Base-by-base conservation (phyloP, 2,797 vertebrate species). In the Ceryle rudis region DNA sequence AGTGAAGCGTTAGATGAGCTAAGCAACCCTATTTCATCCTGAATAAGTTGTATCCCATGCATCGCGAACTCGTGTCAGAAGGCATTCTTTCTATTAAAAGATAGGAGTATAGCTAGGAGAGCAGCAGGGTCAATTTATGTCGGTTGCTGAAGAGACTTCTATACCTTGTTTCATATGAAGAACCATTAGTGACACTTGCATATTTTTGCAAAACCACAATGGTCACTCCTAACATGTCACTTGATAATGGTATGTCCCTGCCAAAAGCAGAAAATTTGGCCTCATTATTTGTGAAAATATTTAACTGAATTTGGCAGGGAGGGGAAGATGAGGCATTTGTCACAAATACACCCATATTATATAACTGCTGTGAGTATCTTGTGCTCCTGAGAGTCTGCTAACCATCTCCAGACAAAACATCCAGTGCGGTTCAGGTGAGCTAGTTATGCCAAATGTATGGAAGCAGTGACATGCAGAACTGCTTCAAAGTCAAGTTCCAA, bases 41-140 rank as follows among this genome's bases (percentile, higher is more conserved):
- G 12, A 6, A 0, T 6, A 11, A 17, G 2, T 22, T 84, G 17
- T 6, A 31, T 10, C 35, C 25, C 7, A 13, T 49, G 33, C 20
- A 69, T 10, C 3, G 16, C 2, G 10, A 16, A 29, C 22, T 81
- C 16, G 20, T 7, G 17, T 52, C 58, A 54, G 25, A 72, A 70
- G 28, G 11, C 9, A 10, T 35, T 66, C 3, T 64, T 81, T 65
- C 51, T 41, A 2, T n/a, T 64, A 26, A 73, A 88, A 72, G 44
- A 35, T 2, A 55, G 13, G 23, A 25, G 18, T 39, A 25, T 17
- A 55, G 39, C 12, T 6, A 46, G 22, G 22, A 81, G 46, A 78
- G 61, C n/a, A 70, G 25, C 29, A 73, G 7, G 25, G 55, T 78
- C 61, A 17, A 5, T 58, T 77, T 54, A 29, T 29, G 49, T n/a